phyloP scores from a whole-genome alignment of 2,797 vertebrate species.

The Nasua narica region DNA sequence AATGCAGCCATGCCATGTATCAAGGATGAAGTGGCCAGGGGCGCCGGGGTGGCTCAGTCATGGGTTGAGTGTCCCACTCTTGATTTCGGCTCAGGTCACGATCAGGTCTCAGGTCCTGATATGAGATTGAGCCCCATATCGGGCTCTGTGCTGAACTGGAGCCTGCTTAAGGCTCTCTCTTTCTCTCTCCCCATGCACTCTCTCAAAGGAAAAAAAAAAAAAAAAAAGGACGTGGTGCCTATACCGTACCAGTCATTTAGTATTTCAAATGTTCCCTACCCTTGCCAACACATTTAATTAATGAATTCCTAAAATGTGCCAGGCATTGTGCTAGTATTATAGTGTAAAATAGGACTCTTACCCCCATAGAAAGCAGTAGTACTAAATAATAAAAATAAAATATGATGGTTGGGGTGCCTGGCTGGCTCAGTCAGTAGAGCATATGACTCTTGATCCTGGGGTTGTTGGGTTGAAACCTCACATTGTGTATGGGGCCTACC shows the following conservation, averaged over 20 bases:
- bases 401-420: not conserved
- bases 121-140: no score
- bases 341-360: not conserved
- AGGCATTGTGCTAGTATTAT: not conserved
- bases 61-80: no score
- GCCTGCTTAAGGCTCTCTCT: no score
- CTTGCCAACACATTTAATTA: not conserved
- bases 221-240: no score
- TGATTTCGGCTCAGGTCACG: no score
- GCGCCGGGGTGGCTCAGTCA: not conserved
- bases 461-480: not conserved
- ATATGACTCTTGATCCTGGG: not conserved
- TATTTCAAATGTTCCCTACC: not conserved
- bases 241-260: not conserved
- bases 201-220: no score
- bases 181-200: no score
- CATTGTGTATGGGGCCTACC: not conserved
- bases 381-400: constrained; percentile 16
- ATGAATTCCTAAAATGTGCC: not conserved
- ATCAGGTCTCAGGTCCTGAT: no score
- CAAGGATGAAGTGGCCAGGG: not conserved
- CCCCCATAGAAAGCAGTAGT: not conserved
- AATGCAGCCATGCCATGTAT: no score
- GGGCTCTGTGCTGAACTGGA: no score
- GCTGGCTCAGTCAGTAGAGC: not conserved